Evolutionary conservation across 2,797 vertebrate genomes (phyloP), one percentile per base, ranked within the genome.

Genomic region (Okamejei kenojei): DNA sequence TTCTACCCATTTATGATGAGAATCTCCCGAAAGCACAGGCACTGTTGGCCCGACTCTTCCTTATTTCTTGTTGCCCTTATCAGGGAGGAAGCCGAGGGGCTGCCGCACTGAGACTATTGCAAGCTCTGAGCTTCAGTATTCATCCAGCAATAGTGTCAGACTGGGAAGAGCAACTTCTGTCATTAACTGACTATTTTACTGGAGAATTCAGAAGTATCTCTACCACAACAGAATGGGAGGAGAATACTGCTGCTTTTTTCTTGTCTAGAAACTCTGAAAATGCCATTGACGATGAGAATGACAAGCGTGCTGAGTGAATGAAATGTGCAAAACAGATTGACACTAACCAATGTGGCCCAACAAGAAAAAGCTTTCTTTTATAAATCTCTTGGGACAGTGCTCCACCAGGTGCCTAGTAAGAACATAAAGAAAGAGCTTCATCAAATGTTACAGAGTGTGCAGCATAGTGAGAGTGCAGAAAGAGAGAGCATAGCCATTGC

Each of bases 261-360:
- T 71, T 90, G 61, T 90, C 88, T 11, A 45, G 88, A 73, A 73
- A 45, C 88, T 15, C 88, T 90, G 32, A 73, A 73, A 73, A 73
- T 71, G 9, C 32, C 63, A 90, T 90, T 71, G 88, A 73, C 0
- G n/a, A 90, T 10, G 32, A 71, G 88, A 26, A 26, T 90, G 88
- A 90, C 65, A 58, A 32, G 32, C 19, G 38, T 26, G 65, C 88
- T 90, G 21, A 90, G 88, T 73, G 88, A 90, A 90, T 23, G 88
- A 90, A 90, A 73, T 90, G 88, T 71, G 88, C 19, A 90, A 90
- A 73, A 73, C 88, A 90, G 23, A 90, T 90, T 65, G 21, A 73
- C 17, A 90, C 17, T 21, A 7, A 90, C 32, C 35, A 73, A 17
- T 35, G 19, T 65, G 45, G 21, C 68, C 65, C 88, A 90, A 90